phyloP scores from a whole-genome alignment of 1,140 invertebrate genomes.

The Macrotrachela quadricornifera region DNA sequence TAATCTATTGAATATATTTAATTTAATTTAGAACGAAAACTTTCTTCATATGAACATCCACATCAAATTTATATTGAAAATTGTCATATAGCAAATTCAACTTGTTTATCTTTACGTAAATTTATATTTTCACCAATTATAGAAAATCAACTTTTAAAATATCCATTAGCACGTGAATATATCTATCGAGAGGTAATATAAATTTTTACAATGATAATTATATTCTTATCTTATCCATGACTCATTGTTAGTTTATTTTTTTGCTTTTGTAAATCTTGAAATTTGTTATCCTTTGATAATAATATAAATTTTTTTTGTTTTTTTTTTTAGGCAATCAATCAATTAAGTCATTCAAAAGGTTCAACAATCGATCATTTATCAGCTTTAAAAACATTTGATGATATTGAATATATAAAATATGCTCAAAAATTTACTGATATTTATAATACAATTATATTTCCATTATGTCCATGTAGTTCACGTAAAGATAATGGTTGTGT shows the following conservation, averaged over 20 bases:
- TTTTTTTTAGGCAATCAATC: conserved; percentile 51
- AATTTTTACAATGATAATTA: neutral
- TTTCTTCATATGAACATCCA: conserved; percentile 74
- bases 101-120: conserved; percentile 71
- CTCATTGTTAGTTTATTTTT: no score
- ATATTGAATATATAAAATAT: conserved; percentile 51
- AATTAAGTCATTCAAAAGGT: conserved; percentile 58
- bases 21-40: conserved; percentile 52
- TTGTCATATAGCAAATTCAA: conserved; percentile 84
- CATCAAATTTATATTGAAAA: conserved; percentile 96
- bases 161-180: conserved; percentile 43
- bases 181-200: conserved; percentile 47
- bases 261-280: no score
- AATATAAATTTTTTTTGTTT: no score
- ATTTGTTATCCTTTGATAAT: no score
- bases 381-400: no score
- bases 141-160: conserved; percentile 44
- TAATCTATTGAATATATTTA: conserved; percentile 9
- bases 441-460: conserved; percentile 74
- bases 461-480: conserved; percentile 75
- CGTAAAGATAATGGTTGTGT: conserved; percentile 65
- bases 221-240: no score
- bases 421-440: conserved; percentile 56
- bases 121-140: conserved; percentile 67
- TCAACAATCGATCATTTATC: no score